Evolutionary conservation across 2,113 vertebrate genomes (phyloP).

Genomic region (Rhea americana): DNA sequence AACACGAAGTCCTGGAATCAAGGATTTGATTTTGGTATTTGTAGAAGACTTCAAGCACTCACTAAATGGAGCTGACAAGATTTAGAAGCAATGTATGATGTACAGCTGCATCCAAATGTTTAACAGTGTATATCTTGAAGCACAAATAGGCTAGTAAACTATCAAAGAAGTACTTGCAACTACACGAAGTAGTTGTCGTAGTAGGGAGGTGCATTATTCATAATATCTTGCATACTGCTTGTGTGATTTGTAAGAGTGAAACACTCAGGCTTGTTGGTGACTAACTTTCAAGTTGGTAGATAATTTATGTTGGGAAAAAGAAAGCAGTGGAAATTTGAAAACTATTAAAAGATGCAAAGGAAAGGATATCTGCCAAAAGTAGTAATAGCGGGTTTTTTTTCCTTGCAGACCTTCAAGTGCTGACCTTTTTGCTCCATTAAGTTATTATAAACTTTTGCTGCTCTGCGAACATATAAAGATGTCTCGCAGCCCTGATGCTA

Average conservation of each 20-base stretch:
- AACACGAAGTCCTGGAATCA: neutral
- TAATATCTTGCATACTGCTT: neutral
- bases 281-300: neutral
- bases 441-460: slow-evolving; percentile 85
- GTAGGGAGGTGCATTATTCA: neutral
- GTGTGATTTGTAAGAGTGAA: neutral
- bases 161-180: neutral
- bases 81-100: neutral
- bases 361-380: neutral
- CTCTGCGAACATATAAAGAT: slow-evolving; percentile 82
- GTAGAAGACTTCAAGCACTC: neutral
- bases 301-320: neutral
- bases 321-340: neutral
- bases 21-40: neutral
- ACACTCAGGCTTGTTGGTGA: neutral
- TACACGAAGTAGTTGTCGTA: neutral
- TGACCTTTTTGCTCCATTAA: slow-evolving; percentile 77
- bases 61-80: neutral
- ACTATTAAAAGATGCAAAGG: neutral
- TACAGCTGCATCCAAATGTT: neutral
- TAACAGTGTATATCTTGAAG: neutral
- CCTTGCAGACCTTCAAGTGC: slow-evolving; percentile 72
- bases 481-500: slow-evolving; percentile 97
- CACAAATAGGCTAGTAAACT: neutral
- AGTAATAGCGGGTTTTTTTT: neutral